Percentiles rank a stretch among this genome's conserved stretches.
phyloP scores from a whole-genome alignment of 2,113 vertebrate species.

The Poecilia latipinna region DNA sequence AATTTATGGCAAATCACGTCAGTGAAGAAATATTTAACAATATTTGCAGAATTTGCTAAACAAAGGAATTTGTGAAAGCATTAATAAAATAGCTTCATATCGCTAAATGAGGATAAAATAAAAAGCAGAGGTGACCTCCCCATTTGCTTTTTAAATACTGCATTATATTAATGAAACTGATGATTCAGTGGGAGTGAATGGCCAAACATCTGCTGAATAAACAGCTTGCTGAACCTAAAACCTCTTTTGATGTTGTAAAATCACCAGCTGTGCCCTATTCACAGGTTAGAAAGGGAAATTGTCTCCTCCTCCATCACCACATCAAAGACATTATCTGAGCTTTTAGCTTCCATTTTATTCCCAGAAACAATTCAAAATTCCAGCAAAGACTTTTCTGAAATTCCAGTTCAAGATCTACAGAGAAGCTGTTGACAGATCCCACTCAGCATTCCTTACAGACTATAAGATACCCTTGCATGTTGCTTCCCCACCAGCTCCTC shows the following conservation, averaged over 20 bases:
- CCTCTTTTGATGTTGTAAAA: slow-evolving; percentile 6
- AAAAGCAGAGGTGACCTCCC: background rate
- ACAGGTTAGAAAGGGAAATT: background rate
- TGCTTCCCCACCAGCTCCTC: slow-evolving; percentile 35
- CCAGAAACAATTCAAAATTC: slow-evolving; percentile 15
- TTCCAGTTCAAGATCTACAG: background rate
- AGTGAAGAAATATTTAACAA: too few species aligned
- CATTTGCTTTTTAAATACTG: background rate
- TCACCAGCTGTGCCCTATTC: background rate
- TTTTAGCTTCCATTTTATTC: background rate
- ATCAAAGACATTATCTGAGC: background rate
- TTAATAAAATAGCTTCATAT: too few species aligned
- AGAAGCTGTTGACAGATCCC: background rate
- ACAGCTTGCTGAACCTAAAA: slow-evolving; percentile 2
- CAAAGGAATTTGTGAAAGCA: background rate
- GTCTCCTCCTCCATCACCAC: background rate
- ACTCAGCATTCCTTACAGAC: slow-evolving; percentile 27
- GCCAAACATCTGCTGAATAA: background rate
- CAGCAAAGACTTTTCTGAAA: background rate
- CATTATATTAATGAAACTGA: background rate
- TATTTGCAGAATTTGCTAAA: background rate
- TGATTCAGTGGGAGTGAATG: background rate
- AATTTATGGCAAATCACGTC: background rate
- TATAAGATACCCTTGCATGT: slow-evolving; percentile 35
- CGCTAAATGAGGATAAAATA: background rate